Percentiles rank a stretch among this genome's conserved stretches.
Evolutionary conservation across 2,888 invertebrate species (phyloP).

Genomic region (Polymixis lichenea): DNA sequence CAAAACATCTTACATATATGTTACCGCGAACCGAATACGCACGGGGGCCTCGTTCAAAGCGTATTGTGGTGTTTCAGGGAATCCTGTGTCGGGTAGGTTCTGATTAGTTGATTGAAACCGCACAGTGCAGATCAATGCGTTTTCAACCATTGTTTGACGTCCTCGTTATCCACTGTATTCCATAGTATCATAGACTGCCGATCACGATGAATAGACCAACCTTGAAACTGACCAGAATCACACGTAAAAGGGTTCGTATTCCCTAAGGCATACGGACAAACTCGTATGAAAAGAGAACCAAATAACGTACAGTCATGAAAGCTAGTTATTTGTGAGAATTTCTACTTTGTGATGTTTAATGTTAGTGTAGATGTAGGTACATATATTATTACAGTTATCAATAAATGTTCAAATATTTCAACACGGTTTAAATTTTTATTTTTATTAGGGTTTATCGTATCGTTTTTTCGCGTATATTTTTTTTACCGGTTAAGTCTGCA

Average conservation of each 20-base stretch:
- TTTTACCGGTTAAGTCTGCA: constrained; percentile 16
- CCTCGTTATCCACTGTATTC: constrained; percentile 10
- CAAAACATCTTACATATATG: too few species aligned
- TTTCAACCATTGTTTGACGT: constrained; percentile 11
- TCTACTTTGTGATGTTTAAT: neutral
- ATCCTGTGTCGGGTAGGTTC: neutral
- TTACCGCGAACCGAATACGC: constrained; percentile 14
- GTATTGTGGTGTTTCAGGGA: constrained; percentile 14
- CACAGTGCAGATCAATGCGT: constrained; percentile 20
- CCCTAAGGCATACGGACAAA: neutral
- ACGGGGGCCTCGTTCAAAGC: constrained; percentile 15
- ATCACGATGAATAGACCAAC: neutral
- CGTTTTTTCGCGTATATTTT: neutral
- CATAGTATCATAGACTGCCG: neutral
- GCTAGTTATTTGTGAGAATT: neutral
- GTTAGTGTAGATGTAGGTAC: neutral
- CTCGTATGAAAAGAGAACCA: neutral
- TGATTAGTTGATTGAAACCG: constrained; percentile 52
- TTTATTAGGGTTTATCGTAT: too few species aligned
- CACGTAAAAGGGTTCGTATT: neutral
- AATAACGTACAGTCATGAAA: neutral
- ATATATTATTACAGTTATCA: neutral
- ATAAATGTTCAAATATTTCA: neutral
- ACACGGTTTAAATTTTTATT: too few species aligned
- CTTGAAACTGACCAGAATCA: neutral